These are phyloP conservation scores for Oeneis ivallda DNA, from an alignment of 2,888 invertebrate genomes.

Conservation along the genomic window DNA sequence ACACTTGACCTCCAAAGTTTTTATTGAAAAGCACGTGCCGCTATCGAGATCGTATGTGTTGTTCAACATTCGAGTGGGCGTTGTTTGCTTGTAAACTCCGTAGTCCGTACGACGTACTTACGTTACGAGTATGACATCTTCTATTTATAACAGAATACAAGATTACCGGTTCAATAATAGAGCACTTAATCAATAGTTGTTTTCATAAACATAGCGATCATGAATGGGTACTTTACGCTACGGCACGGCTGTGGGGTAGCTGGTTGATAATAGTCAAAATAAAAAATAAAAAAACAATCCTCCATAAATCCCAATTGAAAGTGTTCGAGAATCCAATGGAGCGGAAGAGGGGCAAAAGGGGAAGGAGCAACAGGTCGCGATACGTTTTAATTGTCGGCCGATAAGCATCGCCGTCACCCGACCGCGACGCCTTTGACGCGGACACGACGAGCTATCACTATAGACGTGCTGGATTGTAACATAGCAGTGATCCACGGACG, in stretches of 20 bases:
- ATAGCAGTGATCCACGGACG: too few species aligned
- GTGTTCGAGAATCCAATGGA: slow-evolving; percentile 34
- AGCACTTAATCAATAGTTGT: not conserved
- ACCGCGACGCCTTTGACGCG: slow-evolving; percentile 64
- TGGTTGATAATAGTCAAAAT: not conserved
- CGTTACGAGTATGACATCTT: slow-evolving; percentile 31
- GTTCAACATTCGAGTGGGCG: slow-evolving; percentile 43
- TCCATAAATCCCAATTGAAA: slow-evolving; percentile 34
- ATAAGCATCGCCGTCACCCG: slow-evolving; percentile 75
- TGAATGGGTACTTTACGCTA: not conserved
- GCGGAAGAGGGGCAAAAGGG: slow-evolving; percentile 40
- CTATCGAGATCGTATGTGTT: slow-evolving; percentile 65
- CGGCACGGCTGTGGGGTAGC: not conserved
- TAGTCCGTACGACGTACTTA: too few species aligned
- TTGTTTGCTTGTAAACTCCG: slow-evolving; percentile 32
- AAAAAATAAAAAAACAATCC: slow-evolving; percentile 18
- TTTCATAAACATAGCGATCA: not conserved
- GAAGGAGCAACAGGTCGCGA: slow-evolving; percentile 78
- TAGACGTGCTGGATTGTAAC: too few species aligned
- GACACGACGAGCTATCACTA: slow-evolving; percentile 56
- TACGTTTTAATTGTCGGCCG: slow-evolving; percentile 77
- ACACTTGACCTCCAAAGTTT: slow-evolving; percentile 82
- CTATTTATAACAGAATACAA: slow-evolving; percentile 34
- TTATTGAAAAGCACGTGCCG: slow-evolving; percentile 78
- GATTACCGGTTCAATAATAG: not conserved